Evolutionary conservation across 64 coral and sea anemone genomes (phyloP).

Genomic region (Montipora sp.): DNA sequence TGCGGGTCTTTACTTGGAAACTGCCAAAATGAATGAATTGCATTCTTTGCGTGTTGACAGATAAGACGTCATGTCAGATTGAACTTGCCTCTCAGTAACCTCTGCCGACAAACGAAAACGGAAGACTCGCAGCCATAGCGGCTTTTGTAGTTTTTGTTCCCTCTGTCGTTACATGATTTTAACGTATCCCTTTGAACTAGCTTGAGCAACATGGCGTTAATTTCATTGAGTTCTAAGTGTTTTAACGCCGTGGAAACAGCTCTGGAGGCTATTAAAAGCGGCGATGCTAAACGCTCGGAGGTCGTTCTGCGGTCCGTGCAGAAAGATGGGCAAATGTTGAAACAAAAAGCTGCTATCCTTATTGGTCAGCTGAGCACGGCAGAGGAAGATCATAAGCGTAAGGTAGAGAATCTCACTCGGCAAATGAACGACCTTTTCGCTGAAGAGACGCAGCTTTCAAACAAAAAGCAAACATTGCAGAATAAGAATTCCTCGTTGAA

Average conservation of each 20-base stretch:
- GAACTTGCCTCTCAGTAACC: too few relatives aligned
- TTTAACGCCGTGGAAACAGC: slow-evolving; percentile 40
- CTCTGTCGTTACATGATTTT: too few relatives aligned
- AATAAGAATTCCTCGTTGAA: not conserved
- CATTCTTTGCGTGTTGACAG: too few relatives aligned
- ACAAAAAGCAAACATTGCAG: not conserved
- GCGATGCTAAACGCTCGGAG: not conserved
- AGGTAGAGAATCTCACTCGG: slow-evolving; percentile 18
- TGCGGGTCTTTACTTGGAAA: not conserved
- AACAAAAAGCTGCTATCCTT: not conserved
- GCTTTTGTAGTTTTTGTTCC: too few relatives aligned
- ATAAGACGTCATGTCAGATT: too few relatives aligned
- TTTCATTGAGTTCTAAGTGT: slow-evolving; percentile 45
- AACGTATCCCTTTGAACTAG: not conserved
- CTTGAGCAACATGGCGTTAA: slow-evolving; percentile 42
- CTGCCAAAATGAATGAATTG: not conserved
- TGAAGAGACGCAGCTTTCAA: not conserved
- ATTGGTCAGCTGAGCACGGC: not conserved
- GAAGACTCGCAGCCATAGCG: too few relatives aligned
- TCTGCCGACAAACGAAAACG: too few relatives aligned
- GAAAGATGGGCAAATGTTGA: slow-evolving; percentile 14
- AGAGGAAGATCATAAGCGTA: slow-evolving; percentile 24
- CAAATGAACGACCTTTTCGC: slow-evolving; percentile 40
- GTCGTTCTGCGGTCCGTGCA: slow-evolving; percentile 29
- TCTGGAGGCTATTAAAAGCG: slow-evolving; percentile 18